These are phyloP conservation scores for Pholis gunnellus DNA, from an alignment of 2,113 vertebrate genomes.

Conservation along the genomic window DNA sequence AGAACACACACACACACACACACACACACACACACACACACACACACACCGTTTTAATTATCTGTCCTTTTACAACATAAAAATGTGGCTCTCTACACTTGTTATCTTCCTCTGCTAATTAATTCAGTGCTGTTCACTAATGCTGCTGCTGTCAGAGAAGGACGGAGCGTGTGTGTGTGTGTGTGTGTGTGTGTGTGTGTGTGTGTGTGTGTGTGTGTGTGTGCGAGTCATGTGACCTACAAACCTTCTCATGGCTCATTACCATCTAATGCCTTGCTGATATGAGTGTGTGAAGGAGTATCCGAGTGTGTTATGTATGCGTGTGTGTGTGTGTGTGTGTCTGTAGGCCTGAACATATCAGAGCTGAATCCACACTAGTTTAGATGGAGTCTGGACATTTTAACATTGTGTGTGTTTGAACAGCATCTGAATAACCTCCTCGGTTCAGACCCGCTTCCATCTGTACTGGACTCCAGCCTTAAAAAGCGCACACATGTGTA, in stretches of 20 bases:
- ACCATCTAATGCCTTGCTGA: conserved; percentile 25
- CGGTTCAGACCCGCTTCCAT: too few relatives aligned
- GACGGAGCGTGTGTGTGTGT: conserved; percentile 16
- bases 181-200: conserved; percentile 17
- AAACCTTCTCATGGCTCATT: conserved; percentile 57
- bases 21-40: conserved; percentile 6
- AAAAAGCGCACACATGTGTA: not conserved
- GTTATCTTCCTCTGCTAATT: conserved; percentile 55
- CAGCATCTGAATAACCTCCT: too few relatives aligned
- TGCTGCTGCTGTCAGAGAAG: conserved; percentile 34
- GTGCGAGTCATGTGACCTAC: conserved; percentile 18
- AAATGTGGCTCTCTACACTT: conserved; percentile 41
- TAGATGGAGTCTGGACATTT: not conserved
- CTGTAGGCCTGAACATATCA: not conserved
- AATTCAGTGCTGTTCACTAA: conserved; percentile 49
- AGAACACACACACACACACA: not conserved
- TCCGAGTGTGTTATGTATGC: not conserved
- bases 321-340: not conserved
- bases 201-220: conserved; percentile 9
- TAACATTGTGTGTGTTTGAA: not conserved
- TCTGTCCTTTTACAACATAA: conserved; percentile 6
- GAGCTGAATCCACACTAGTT: not conserved
- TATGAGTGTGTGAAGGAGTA: conserved; percentile 1
- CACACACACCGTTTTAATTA: conserved; percentile 37
- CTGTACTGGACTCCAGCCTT: too few relatives aligned